phyloP scores from a whole-genome alignment of 2,888 invertebrate species.

The Harmothoe impar region DNA sequence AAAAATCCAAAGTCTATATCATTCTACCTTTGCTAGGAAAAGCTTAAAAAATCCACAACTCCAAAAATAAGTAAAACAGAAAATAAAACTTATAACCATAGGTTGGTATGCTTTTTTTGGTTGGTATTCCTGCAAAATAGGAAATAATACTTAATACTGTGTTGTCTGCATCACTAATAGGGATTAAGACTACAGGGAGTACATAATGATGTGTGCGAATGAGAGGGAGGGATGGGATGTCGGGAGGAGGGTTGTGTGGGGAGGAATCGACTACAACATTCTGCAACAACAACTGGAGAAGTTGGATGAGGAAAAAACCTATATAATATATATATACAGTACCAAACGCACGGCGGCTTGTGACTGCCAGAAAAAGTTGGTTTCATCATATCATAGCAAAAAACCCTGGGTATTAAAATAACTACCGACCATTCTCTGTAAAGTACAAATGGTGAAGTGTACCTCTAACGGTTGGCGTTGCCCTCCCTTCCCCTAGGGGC shows the following conservation, averaged over 20 bases:
- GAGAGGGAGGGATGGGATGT: conserved; percentile 28
- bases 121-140: conserved; percentile 64
- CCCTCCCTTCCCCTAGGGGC: conserved; percentile 25
- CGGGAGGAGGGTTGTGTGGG: neutral
- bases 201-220: conserved; percentile 32
- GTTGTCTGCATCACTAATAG: conserved; percentile 62
- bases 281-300: conserved; percentile 48
- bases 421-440: conserved; percentile 61
- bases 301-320: conserved; percentile 55
- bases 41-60: conserved; percentile 61
- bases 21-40: conserved; percentile 54
- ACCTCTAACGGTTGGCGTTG: conserved; percentile 40
- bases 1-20: conserved; percentile 57
- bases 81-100: conserved; percentile 62
- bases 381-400: conserved; percentile 64
- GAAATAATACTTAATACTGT: conserved; percentile 66
- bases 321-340: conserved; percentile 33
- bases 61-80: conserved; percentile 66
- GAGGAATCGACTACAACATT: conserved; percentile 40
- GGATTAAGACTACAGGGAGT: conserved; percentile 47
- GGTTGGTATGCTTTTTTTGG: neutral
- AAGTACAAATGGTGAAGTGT: conserved; percentile 64
- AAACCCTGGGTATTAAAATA: conserved; percentile 66
- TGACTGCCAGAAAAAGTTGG: conserved; percentile 62
- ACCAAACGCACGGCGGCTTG: conserved; percentile 61